phyloP scores from a whole-genome alignment of 2,888 invertebrate genomes.

The Cheilosia vulpina region DNA sequence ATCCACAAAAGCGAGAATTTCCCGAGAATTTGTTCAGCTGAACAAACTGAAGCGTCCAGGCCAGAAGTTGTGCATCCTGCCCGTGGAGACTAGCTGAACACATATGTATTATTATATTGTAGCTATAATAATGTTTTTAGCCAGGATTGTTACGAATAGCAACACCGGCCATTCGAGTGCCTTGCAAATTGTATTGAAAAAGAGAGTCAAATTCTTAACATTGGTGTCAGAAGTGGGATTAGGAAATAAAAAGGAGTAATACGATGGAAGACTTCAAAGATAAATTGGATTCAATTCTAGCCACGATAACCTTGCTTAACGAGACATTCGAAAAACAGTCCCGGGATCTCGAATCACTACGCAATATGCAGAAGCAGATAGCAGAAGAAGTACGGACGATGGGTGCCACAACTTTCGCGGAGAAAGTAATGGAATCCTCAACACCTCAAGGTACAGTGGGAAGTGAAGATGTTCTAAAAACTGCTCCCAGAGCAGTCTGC shows the following conservation, averaged over 20 bases:
- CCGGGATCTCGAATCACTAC: not conserved
- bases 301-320: not conserved
- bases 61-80: slow-evolving; percentile 4
- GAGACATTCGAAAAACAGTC: not conserved
- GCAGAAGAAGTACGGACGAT: not conserved
- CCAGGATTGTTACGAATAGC: too few relatives aligned
- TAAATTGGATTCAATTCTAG: not conserved
- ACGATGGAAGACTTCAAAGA: not conserved
- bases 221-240: not conserved
- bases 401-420: slow-evolving; percentile 1
- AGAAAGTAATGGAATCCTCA: not conserved
- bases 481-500: not conserved
- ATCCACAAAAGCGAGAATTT: not conserved
- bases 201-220: too few relatives aligned
- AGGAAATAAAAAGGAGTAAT: not conserved
- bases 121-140: too few relatives aligned
- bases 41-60: not conserved
- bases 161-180: too few relatives aligned
- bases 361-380: not conserved
- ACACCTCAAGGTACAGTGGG: not conserved
- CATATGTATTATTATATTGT: too few relatives aligned
- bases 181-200: too few relatives aligned
- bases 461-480: not conserved
- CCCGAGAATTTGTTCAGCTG: too few relatives aligned
- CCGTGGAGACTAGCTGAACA: not conserved